Conservation (phyloP, 2,113 vertebrate species). For the Crotalus viridis region DNA sequence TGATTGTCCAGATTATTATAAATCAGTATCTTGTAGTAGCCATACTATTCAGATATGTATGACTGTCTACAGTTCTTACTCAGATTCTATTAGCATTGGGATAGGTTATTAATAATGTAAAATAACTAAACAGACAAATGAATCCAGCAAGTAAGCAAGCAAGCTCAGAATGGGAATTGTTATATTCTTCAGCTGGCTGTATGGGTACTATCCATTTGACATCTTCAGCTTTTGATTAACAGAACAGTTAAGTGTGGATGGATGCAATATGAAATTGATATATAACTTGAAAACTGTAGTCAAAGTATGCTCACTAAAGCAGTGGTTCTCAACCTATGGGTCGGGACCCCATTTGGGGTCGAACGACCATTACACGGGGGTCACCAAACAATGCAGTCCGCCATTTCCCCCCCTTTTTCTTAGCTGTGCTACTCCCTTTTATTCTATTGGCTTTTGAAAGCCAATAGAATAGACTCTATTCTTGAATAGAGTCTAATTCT, state of each 20-base stretch:
- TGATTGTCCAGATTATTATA: not conserved
- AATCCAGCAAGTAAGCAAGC: not conserved
- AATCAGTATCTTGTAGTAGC: not conserved
- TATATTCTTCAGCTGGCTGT: not conserved
- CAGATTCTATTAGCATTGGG: not conserved
- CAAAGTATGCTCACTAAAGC: not conserved
- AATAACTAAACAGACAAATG: not conserved
- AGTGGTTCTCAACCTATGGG: too few species aligned
- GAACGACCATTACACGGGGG: too few species aligned
- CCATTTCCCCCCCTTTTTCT: too few species aligned
- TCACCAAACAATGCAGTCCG: too few species aligned
- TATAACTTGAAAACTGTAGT: not conserved
- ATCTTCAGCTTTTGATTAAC: not conserved
- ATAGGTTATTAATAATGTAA: not conserved
- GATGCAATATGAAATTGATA: not conserved
- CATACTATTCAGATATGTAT: not conserved
- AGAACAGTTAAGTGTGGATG: not conserved
- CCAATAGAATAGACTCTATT: too few species aligned
- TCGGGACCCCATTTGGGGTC: too few species aligned
- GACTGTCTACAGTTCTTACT: not conserved
- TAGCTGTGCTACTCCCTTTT: too few species aligned
- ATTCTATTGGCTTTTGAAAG: too few species aligned
- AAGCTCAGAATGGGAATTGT: not conserved
- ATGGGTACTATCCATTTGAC: not conserved
- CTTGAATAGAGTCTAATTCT: too few species aligned